Conservation (phyloP, 2,888 invertebrate species). For the Plebejus anna region DNA sequence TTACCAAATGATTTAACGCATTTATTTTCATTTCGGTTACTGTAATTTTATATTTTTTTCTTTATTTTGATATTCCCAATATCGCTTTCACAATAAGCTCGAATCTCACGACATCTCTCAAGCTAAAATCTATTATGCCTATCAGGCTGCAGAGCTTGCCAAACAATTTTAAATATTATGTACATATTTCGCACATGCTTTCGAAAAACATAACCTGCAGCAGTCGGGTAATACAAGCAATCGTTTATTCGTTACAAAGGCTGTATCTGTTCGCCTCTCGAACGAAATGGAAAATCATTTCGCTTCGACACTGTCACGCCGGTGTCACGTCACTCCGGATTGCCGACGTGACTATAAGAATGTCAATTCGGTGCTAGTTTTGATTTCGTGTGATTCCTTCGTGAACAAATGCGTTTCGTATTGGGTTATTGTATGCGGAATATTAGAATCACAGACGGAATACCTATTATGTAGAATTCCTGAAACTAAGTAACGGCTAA, state of each 20-base stretch:
- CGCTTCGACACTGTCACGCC: conserved; percentile 24
- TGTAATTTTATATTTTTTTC: too few relatives aligned
- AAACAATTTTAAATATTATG: too few relatives aligned
- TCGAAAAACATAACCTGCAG: not conserved
- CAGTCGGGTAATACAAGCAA: not conserved
- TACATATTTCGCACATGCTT: too few relatives aligned
- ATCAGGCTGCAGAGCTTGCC: too few relatives aligned
- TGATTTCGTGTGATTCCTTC: conserved; percentile 16
- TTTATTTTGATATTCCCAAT: too few relatives aligned
- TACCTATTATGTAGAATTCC: not conserved
- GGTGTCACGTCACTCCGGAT: conserved; percentile 23
- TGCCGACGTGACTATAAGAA: conserved; percentile 25
- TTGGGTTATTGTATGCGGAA: not conserved
- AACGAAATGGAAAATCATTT: conserved; percentile 17
- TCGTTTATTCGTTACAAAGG: conserved; percentile 16
- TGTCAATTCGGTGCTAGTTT: conserved; percentile 21
- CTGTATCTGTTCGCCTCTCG: conserved; percentile 8
- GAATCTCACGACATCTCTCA: too few relatives aligned
- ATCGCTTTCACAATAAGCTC: too few relatives aligned
- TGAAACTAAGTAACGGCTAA: not conserved
- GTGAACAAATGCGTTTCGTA: not conserved
- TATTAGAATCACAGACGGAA: not conserved
- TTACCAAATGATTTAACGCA: too few relatives aligned
- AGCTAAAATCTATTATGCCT: too few relatives aligned
- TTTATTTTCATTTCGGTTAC: too few relatives aligned